Percentiles rank a stretch among this genome's conserved stretches.
These are phyloP conservation scores for Cecidostiba fungosa DNA, from an alignment of 2,888 invertebrate species.

Conservation along the genomic window DNA sequence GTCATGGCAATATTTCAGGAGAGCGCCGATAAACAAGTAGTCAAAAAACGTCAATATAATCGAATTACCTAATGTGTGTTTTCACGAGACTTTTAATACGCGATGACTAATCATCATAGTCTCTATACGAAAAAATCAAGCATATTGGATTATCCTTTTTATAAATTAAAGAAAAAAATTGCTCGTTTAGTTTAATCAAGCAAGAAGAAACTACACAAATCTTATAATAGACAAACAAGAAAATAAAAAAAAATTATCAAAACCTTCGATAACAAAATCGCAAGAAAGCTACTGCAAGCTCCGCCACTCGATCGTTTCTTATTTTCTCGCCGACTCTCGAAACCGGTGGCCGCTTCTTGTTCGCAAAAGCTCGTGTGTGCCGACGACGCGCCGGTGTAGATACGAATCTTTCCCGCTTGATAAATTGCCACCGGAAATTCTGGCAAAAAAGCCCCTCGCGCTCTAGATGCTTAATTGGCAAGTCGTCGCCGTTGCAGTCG, in stretches of 20 bases:
- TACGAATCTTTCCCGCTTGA: constrained; percentile 78
- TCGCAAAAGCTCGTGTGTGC: constrained; percentile 57
- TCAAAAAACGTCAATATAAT: too few species aligned
- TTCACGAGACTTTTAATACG: too few species aligned
- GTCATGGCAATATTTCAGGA: too few species aligned
- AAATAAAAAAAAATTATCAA: neutral
- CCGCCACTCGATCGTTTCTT: neutral
- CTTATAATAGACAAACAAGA: neutral
- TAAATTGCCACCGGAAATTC: constrained; percentile 79
- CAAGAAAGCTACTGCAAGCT: neutral
- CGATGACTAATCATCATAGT: too few species aligned
- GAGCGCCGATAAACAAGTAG: too few species aligned
- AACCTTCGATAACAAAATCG: neutral
- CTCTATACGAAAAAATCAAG: too few species aligned
- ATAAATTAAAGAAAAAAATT: too few species aligned
- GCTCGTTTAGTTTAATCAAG: too few species aligned
- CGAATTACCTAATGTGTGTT: too few species aligned
- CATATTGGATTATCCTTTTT: too few species aligned
- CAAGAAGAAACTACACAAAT: too few species aligned
- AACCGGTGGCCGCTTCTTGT: constrained; percentile 69
- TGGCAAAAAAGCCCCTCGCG: constrained; percentile 75
- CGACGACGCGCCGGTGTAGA: constrained; percentile 68
- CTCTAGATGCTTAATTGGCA: constrained; percentile 77
- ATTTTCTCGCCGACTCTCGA: neutral
- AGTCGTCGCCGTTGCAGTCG: constrained; percentile 54